phyloP scores from a whole-genome alignment of 2,113 vertebrate genomes.

The Mesitornis unicolor region DNA sequence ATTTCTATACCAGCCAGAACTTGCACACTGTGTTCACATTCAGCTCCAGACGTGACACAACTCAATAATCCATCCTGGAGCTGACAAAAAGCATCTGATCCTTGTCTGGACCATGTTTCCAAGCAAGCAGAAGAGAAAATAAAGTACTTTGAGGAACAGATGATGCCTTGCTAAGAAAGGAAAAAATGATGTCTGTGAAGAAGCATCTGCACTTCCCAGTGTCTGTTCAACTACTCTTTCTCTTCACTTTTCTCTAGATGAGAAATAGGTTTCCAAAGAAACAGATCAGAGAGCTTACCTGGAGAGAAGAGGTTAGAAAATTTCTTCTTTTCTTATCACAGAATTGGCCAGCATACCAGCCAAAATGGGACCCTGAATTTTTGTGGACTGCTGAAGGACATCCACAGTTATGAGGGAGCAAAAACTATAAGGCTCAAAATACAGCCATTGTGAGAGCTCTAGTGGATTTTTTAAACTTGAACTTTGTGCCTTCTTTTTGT shows the following conservation, averaged over 20 bases:
- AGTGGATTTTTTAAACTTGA: background rate
- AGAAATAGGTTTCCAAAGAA: background rate
- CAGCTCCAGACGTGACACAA: background rate
- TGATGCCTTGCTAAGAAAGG: conserved; percentile 21
- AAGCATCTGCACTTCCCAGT: background rate
- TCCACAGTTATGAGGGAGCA: background rate
- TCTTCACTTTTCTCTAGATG: background rate
- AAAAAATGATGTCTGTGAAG: background rate
- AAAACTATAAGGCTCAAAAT: background rate
- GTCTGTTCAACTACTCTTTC: background rate
- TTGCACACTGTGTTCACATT: background rate
- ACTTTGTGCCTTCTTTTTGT: background rate
- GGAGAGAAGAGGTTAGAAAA: background rate
- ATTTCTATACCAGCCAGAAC: background rate
- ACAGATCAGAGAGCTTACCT: background rate
- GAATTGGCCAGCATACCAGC: background rate
- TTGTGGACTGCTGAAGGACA: background rate
- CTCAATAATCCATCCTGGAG: conserved; percentile 17
- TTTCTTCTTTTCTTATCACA: background rate
- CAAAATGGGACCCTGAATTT: background rate
- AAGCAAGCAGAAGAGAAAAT: conserved; percentile 23
- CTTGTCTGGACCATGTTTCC: conserved; percentile 15
- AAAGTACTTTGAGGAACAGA: background rate
- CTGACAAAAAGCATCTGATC: conserved; percentile 31
- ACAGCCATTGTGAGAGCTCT: background rate